Evolutionary conservation across 2,113 vertebrate species (phyloP).

Genomic region (Proterorhinus semilunaris): DNA sequence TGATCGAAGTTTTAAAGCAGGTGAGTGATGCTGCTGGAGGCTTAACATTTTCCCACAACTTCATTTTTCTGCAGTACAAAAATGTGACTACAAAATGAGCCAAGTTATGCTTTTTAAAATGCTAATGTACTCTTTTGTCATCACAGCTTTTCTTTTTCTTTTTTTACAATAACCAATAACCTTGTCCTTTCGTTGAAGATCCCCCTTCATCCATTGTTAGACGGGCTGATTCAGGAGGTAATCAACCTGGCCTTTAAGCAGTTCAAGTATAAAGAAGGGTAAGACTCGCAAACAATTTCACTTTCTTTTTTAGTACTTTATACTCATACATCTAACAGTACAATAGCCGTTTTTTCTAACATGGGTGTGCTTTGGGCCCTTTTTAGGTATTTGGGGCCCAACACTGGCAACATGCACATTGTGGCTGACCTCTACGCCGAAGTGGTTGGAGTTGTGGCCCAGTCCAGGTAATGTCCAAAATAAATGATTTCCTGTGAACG

Average conservation of each 20-base stretch:
- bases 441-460: slow-evolving; percentile 94
- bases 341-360: neutral
- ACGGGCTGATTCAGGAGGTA: slow-evolving; percentile 95
- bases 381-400: slow-evolving; percentile 92
- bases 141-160: neutral
- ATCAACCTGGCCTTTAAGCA: slow-evolving; percentile 98
- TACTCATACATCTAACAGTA: neutral
- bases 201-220: slow-evolving; percentile 95
- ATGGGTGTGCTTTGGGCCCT: slow-evolving; percentile 8
- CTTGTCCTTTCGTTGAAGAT: slow-evolving; percentile 78
- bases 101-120: neutral
- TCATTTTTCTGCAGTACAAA: neutral
- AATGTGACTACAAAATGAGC: neutral
- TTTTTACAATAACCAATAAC: neutral
- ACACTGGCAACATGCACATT: slow-evolving; percentile 99
- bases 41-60: neutral
- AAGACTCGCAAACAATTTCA: slow-evolving; percentile 25
- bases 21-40: slow-evolving; percentile 63
- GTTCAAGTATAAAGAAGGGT: slow-evolving; percentile 99
- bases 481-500: neutral
- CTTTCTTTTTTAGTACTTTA: neutral
- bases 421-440: slow-evolving; percentile 98
- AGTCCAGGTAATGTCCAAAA: slow-evolving; percentile 84
- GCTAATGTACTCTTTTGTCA: slow-evolving; percentile 4
- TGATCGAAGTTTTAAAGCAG: slow-evolving; percentile 99